phyloP scores from a whole-genome alignment of 2,888 invertebrate genomes.

The Stenoptilia bipunctidactyla region DNA sequence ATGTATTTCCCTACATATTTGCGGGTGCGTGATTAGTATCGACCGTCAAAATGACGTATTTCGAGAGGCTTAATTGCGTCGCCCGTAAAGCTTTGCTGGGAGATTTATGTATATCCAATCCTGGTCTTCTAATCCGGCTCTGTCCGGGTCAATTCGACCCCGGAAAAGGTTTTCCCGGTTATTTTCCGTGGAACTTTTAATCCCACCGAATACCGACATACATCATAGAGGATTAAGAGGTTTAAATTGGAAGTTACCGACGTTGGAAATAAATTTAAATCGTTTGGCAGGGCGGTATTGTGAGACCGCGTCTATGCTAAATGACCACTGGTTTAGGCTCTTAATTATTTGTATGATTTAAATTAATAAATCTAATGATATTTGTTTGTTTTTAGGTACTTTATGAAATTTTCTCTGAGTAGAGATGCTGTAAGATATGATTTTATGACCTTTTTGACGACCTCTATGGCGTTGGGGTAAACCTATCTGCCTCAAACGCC shows the following conservation, averaged over 20 bases:
- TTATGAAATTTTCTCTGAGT: too few relatives aligned
- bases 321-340: conserved; percentile 25
- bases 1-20: conserved; percentile 32
- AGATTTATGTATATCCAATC: conserved; percentile 72
- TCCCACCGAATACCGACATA: conserved; percentile 70
- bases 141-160: conserved; percentile 65
- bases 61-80: conserved; percentile 62
- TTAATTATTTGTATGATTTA: neutral
- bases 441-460: too few relatives aligned
- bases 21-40: conserved; percentile 40
- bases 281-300: conserved; percentile 68
- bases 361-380: neutral
- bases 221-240: conserved; percentile 72
- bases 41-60: conserved; percentile 50
- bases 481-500: too few relatives aligned
- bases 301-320: conserved; percentile 65
- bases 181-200: conserved; percentile 72
- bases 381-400: too few relatives aligned
- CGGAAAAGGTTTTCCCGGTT: conserved; percentile 71
- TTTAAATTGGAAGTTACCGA: conserved; percentile 73
- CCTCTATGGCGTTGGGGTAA: too few relatives aligned
- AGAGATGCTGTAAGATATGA: too few relatives aligned
- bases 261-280: conserved; percentile 72
- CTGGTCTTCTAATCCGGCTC: conserved; percentile 62
- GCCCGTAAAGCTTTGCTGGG: conserved; percentile 56